Base-by-base conservation (phyloP, 1,140 invertebrate species). In the Brachionus asplanchnoidis region DNA sequence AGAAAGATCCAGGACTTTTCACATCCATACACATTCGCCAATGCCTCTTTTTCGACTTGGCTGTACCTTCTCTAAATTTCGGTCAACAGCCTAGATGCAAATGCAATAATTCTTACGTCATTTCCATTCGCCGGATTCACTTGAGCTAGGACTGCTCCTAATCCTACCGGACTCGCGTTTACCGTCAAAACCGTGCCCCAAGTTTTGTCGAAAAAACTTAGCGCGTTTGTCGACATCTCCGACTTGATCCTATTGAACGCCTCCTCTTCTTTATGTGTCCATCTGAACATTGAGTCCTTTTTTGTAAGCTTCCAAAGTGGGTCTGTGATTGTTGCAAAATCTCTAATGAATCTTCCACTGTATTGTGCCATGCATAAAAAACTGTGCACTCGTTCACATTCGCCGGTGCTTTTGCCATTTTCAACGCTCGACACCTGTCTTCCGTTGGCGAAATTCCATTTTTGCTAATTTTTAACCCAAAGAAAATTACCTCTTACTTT, bases 131-230 rank as follows among this genome's bases (percentile, higher is more conserved):
- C 26, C 42, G 75, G 75, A 42, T 73, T 28, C 1, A 80, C 77
- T 75, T 91, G 90, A 26, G 87, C 85, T 11, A 92, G 36, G 1
- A 92, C 89, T 2, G 89, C 90, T n/a, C 90, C 90, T 6, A 91
- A 36, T 1, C 89, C 90, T 65, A 86, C 86, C 5, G 87, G 85
- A 32, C 86, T 88, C 17, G 90, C 85, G 73, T 86, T 80, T 28
- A 79, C 77, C n/a, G 77, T 79, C 40, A 79, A 28, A 11, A 56
- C 32, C 26, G 75, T 53, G 7, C 7, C 12, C 75, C 75, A 78
- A 23, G 32, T 12, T 14, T 46, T 46, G 42, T 79, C 46, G 17
- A 79, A 79, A 53, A 56, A 79, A 73, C 26, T 73, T 2, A 73
- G 28, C 28, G 28, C 68, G 7, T 73, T 73, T 40, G 28, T 40